Evolutionary conservation across 2,113 vertebrate genomes (phyloP).

Genomic region (Cranoglanis bouderius): DNA sequence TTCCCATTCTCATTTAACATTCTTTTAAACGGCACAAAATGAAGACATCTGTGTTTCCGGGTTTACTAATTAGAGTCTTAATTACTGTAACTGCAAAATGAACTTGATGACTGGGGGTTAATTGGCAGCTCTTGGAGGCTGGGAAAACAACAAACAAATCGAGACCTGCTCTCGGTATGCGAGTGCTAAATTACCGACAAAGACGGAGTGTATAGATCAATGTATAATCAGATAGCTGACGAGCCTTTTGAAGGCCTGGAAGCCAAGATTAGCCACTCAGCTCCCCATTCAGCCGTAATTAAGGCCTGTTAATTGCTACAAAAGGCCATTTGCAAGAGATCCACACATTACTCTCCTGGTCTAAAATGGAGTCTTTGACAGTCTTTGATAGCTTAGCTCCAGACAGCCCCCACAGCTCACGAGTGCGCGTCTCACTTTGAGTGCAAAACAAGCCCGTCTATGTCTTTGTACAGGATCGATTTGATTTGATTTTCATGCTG

Average conservation of each 20-base stretch:
- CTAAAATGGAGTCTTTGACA: conserved; percentile 77
- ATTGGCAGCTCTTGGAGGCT: conserved; percentile 43
- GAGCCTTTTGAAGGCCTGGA: conserved; percentile 69
- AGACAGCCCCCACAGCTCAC: conserved; percentile 77
- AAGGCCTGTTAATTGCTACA: conserved; percentile 88
- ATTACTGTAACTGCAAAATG: conserved; percentile 49
- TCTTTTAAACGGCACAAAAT: conserved; percentile 12
- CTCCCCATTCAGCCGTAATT: conserved; percentile 87
- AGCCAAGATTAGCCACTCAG: conserved; percentile 82
- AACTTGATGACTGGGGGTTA: conserved; percentile 49
- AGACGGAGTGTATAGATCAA: conserved; percentile 69
- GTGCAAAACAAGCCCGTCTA: conserved; percentile 36
- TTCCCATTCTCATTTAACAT: conserved; percentile 11
- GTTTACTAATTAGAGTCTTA: conserved; percentile 45
- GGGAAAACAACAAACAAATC: conserved; percentile 51
- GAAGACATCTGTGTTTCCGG: conserved; percentile 35
- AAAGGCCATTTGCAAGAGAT: conserved; percentile 44
- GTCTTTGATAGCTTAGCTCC: conserved; percentile 77
- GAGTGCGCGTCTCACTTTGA: conserved; percentile 7
- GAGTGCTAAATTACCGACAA: conserved; percentile 72
- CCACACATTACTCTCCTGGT: conserved; percentile 51
- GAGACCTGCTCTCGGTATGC: conserved; percentile 51
- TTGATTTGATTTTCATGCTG: conserved; percentile 40
- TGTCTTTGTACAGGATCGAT: conserved; percentile 45
- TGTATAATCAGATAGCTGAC: conserved; percentile 80